Evolutionary conservation across 2,113 vertebrate genomes (phyloP).

Genomic region (Phaethon lepturus): DNA sequence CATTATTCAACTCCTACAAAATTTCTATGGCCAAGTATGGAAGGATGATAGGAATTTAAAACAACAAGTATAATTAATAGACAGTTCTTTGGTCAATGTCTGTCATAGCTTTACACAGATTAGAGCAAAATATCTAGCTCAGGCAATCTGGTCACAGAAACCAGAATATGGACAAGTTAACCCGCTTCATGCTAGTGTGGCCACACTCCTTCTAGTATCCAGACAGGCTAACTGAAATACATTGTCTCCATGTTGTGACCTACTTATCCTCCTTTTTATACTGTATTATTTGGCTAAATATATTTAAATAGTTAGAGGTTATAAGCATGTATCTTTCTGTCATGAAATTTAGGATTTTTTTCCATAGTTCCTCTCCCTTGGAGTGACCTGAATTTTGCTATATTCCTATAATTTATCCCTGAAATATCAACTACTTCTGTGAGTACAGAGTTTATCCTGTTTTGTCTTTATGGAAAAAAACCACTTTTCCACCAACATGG

Average conservation of each 20-base stretch:
- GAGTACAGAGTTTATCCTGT: background rate
- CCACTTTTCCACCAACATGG: background rate
- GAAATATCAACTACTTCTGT: background rate
- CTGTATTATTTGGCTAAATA: background rate
- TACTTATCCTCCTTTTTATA: background rate
- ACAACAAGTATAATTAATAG: background rate
- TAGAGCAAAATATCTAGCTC: background rate
- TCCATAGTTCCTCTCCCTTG: background rate
- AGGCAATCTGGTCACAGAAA: background rate
- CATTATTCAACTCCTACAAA: background rate
- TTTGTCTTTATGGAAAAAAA: background rate
- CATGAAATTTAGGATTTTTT: background rate
- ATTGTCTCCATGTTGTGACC: fast-evolving
- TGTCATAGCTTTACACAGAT: background rate
- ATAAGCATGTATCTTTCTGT: background rate
- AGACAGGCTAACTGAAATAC: background rate
- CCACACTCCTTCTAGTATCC: background rate
- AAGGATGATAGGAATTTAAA: background rate
- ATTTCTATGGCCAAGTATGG: background rate
- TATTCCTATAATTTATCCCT: background rate
- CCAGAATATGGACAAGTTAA: background rate
- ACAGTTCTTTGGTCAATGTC: background rate
- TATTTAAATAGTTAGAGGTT: background rate
- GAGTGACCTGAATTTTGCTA: background rate
- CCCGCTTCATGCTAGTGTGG: background rate